phyloP scores from a whole-genome alignment of 2,888 invertebrate genomes.

The Yponomeuta sedellus region DNA sequence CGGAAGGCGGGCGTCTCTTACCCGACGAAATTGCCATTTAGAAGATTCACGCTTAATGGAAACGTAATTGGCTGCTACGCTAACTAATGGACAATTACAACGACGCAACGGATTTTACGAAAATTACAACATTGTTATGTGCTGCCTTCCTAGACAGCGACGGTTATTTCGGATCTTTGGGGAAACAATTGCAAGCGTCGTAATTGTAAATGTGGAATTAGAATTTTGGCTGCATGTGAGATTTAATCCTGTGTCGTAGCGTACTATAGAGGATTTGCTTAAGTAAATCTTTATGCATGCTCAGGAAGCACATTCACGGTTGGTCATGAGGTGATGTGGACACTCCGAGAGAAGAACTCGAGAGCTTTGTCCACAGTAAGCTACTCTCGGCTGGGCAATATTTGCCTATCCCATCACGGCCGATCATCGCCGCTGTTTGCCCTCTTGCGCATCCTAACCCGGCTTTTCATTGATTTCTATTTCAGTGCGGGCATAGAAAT shows the following conservation, averaged over 20 bases:
- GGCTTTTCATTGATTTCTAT: conserved; percentile 7
- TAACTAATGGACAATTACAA: conserved; percentile 72
- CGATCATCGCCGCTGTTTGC: conserved; percentile 44
- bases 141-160: neutral
- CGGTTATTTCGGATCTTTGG: neutral
- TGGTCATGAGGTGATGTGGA: neutral
- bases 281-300: neutral
- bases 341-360: conserved; percentile 16
- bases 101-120: conserved; percentile 47
- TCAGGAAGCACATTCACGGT: neutral
- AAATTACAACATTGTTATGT: conserved; percentile 43
- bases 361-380: conserved; percentile 23
- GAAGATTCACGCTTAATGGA: conserved; percentile 70
- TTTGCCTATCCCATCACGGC: conserved; percentile 40
- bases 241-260: neutral
- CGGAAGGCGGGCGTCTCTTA: conserved; percentile 31
- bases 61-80: conserved; percentile 69
- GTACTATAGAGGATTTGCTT: neutral
- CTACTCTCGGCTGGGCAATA: conserved; percentile 24
- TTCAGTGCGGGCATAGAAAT: neutral
- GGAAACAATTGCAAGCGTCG: neutral
- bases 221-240: neutral
- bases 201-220: neutral
- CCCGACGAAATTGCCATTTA: conserved; percentile 67
- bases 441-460: conserved; percentile 18